Base-by-base conservation (phyloP, 2,797 vertebrate species). In the Pristis pectinata region DNA sequence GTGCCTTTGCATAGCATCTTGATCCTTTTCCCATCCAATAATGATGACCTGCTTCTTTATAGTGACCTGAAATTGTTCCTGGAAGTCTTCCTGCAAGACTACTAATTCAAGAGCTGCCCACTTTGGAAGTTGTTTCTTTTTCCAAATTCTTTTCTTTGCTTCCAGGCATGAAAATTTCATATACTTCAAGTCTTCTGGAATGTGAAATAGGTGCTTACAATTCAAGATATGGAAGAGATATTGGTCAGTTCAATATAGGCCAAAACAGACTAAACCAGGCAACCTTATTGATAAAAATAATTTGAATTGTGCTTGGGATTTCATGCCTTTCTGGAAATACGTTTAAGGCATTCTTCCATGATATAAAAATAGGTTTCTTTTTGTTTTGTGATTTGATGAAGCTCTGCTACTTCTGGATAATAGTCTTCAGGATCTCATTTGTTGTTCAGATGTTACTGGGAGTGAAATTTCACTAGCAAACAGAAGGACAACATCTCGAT, bases 361-460 rank as follows among this genome's bases (percentile, higher is more conserved):
- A 30, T 76, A 56, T 13, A 94, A 76, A 76, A 30, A 94, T 34
- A 0, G 24, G 30, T 10, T 49, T 44, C 70, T 44, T 76, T 53
- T 94, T 76, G 70, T 74, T 94, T 74, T 41, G 67, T 76, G 67
- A 27, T 30, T 74, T 76, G 72, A 53, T 76, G 70, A 34, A 56
- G 49, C 44, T 76, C 70, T 56, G 3, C 70, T 93, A 74, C 44
- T 94, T 94, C 30, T 8, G 30, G 3, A 94, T 9, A 53, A 94
- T 41, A 76, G 30, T 94, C n/a, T 94, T 56, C 49, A 67, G 70
- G 61, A 56, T 76, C 5, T 76, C 70, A 56, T 94, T 49, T 76
- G 53, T 49, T 76, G 72, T 74, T 76, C 92, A 94, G 27, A 74
- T 56, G 70, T 94, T 94, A 94, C 92, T 17, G 44, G 37, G 91